phyloP scores from a whole-genome alignment of 1,140 invertebrate genomes.

The Eriocheir sinensis region DNA sequence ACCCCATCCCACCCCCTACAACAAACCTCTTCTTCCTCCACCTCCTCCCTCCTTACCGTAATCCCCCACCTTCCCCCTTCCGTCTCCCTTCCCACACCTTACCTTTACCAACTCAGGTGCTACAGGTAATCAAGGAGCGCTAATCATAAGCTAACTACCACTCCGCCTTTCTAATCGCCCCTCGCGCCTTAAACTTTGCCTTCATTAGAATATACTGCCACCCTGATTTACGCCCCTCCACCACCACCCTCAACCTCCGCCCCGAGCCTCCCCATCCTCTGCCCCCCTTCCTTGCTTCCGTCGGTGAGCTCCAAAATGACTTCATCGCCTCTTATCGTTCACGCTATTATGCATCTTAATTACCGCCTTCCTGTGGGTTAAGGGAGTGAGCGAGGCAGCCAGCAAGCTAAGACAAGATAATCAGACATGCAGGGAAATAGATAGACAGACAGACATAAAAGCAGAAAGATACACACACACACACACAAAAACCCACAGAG shows the following conservation, averaged over 20 bases:
- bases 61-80: neutral
- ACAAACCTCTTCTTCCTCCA: neutral
- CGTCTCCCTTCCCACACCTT: neutral
- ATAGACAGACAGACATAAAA: neutral
- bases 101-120: neutral
- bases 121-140: neutral
- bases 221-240: neutral
- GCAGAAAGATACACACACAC: neutral
- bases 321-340: slow-evolving; percentile 14
- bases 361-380: neutral
- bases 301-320: neutral
- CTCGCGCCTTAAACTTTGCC: neutral
- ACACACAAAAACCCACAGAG: neutral
- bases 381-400: neutral
- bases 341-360: slow-evolving; percentile 10
- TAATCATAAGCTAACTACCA: slow-evolving; percentile 14
- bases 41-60: neutral
- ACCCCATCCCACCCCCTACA: neutral
- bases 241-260: too few relatives aligned
- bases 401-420: neutral
- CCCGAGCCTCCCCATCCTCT: too few relatives aligned
- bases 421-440: neutral
- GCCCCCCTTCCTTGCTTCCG: neutral
- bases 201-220: slow-evolving; percentile 25
- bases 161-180: neutral